Base-by-base conservation (phyloP, 2,113 vertebrate genomes). In the Lepisosteus osseus region DNA sequence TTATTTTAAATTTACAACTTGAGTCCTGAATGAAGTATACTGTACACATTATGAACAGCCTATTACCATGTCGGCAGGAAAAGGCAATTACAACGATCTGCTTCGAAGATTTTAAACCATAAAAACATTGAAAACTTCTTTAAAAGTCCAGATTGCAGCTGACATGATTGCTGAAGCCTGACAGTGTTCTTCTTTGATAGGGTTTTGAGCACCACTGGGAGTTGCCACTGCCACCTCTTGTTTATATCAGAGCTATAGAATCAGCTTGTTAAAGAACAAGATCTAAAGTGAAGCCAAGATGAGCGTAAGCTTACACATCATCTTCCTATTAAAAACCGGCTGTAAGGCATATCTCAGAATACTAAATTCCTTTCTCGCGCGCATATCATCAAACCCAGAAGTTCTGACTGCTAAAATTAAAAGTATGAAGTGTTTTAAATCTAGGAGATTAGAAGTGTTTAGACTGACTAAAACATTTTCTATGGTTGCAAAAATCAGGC, bases 51-150 rank as follows among this genome's bases (percentile, higher is more conserved):
- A 51, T 9, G 1, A 9, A 51, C 5, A 6, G 47, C 6, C 6
- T 66, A n/a, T 15, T 13, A 14, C 63, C 77, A 74, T 74, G 54
- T 69, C 80, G 79, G 79, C 70, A 79, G 72, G 77, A 76, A 79
- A 63, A 69, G 77, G 68, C 75, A 77, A 78, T 83, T 79, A 81
- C 51, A 68, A 62, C 12, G 64, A 47, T 66, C 9, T 47, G 64
- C 64, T 15, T 66, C 64, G 13, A 7, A 7, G 64, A 41, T 66
- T 66, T 66, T 44, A 4, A 47, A 66, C 64, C 64, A 44, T 42
- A 45, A 15, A 65, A 62, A 62, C 17, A 15, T 29, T 29, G 29
- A 29, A 51, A 51, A 51, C 47, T 51, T 51, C 1, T 51, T 51
- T 6, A 51, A 51, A 66, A 44, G 64, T 15, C 42, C 64, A 66